Conservation (phyloP, 2,888 invertebrate genomes). For the Drosophila multiciliata region DNA sequence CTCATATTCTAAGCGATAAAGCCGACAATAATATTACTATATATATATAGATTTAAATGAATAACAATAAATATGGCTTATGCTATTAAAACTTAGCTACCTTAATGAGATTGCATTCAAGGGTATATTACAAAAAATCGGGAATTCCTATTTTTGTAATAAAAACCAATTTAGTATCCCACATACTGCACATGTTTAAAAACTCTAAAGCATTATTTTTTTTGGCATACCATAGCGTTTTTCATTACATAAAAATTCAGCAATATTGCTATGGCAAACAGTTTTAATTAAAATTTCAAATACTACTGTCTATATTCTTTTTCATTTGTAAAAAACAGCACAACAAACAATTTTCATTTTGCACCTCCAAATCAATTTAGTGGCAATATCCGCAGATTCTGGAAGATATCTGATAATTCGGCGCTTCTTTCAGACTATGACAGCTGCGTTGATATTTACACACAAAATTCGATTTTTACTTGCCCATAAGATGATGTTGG, state of each 20-base stretch:
- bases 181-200: background rate
- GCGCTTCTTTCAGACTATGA: conserved; percentile 8
- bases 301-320: background rate
- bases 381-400: background rate
- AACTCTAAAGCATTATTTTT: conserved; percentile 12
- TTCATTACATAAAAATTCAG: background rate
- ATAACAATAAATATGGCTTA: background rate
- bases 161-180: background rate
- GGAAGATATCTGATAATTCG: background rate
- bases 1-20: too few species aligned
- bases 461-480: conserved; percentile 29
- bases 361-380: conserved; percentile 48
- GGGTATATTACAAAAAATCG: background rate
- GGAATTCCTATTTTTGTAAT: background rate
- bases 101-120: background rate
- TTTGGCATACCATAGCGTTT: background rate
- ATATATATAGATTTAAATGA: background rate
- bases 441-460: conserved; percentile 37
- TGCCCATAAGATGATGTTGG: conserved; percentile 12
- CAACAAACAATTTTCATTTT: background rate
- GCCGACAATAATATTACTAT: too few species aligned
- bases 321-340: background rate
- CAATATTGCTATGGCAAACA: background rate
- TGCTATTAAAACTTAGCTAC: background rate
- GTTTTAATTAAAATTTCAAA: background rate